Evolutionary conservation across 2,888 invertebrate genomes (phyloP), one percentile per base, ranked within the genome.

Genomic region (Nudaria mundana): DNA sequence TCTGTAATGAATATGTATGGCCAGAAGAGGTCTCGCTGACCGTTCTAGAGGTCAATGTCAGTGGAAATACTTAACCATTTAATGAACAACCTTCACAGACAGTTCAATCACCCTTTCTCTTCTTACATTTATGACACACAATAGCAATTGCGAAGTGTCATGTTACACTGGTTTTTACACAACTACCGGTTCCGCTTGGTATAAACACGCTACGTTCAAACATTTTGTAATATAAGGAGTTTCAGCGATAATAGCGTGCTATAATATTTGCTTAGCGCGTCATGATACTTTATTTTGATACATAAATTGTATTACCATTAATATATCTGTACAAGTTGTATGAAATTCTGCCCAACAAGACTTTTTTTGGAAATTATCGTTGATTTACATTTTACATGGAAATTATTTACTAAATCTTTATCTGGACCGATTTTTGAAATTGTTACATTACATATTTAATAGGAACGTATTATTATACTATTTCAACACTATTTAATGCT

Each of bases 11-110:
- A 81, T 81, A 81, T 78, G 73, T 72, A 78, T 78, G 57, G 45
- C 52, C 68, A 79, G 76, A 76, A 61, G 79, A 79, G 71, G 74
- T 76, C 76, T 76, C 71, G 57, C 38, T 71, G 71, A 70, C 72
- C 73, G 75, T 63, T 67, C 66, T 68, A 72, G 81, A 74, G 84
- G 83, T 84, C 84, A 85, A 82, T 84, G 83, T 82, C 82, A 76
- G 70, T 56, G 56, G 63, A 69, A 71, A 64, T 65, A 66, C 48
- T 56, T 65, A 63, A 57, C 76, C 73, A 73, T 23, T 62, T 30
- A 50, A 64, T 26, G 41, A 7, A 63, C 73, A 74, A 40, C 73
- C 62, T 59, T 59, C 43, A 48, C 49, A 41, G 50, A 59, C 60
- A 53, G 56, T 58, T 62, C 48, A 48, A 58, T 53, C 64, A 64